phyloP scores from a whole-genome alignment of 2,113 vertebrate species.

The Eonycteris spelaea region DNA sequence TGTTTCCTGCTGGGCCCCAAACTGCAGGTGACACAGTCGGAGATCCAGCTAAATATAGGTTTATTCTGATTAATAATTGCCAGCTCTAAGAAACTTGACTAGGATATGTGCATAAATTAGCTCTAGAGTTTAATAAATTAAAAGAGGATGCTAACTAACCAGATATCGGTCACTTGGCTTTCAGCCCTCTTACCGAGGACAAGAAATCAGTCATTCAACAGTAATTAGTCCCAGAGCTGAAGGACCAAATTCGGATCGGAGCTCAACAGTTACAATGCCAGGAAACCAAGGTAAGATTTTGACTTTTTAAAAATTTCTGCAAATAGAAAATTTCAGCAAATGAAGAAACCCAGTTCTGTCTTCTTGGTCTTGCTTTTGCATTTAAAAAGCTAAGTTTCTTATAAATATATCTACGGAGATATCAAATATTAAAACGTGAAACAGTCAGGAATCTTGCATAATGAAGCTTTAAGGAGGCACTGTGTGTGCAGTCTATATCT shows the following conservation, averaged over 20 bases:
- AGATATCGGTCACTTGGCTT: background rate
- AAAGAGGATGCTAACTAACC: background rate
- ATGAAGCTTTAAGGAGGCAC: background rate
- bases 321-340: background rate
- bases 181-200: background rate
- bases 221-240: background rate
- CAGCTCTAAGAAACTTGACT: background rate
- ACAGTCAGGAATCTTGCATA: background rate
- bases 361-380: background rate
- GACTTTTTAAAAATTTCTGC: background rate
- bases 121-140: background rate
- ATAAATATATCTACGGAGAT: background rate
- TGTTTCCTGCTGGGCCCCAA: background rate
- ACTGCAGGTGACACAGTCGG: background rate
- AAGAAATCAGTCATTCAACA: background rate
- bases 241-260: background rate
- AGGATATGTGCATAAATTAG: background rate
- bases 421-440: background rate
- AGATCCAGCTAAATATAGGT: background rate
- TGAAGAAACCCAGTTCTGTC: background rate
- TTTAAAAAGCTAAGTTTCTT: background rate
- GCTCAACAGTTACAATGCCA: background rate
- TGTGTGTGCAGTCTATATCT: background rate
- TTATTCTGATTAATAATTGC: background rate
- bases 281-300: background rate